Base-by-base conservation (phyloP, 2,888 invertebrate genomes). In the Pinctada fucata region DNA sequence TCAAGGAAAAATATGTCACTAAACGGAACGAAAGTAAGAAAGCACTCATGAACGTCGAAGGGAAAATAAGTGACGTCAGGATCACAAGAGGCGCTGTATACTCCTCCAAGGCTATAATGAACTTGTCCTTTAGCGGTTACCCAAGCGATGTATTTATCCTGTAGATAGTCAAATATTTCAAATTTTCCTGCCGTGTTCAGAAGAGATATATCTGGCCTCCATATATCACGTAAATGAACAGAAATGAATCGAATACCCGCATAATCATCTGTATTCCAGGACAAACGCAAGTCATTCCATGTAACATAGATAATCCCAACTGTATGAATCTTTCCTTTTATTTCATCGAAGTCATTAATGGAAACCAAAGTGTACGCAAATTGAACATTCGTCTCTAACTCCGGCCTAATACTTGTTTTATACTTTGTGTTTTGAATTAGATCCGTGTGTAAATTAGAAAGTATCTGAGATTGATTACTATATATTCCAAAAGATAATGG, bases 1-100 rank as follows among this genome's bases (percentile, higher is more conserved):
- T 31, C 31, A 31, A 31, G 31, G 31, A 66, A 66, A 16, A 66
- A 66, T 16, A 66, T n/a, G 2, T 31, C 31, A 16, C 6, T 6
- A 31, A 31, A 31, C 16, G 66, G 10, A 13, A 66, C 16, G 2
- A 66, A 66, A 8, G 16, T n/a, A 66, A 66, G 13, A 31, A 6
- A 13, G 16, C 66, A 66, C 31, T 66, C 66, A 16, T 66, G 66
- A 6, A 66, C 31, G 16, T 66, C 66, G 31, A 16, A 66, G 5
- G 66, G 66, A 66, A 66, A 66, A 66, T 66, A 66, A 16, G 6
- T 8, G 6, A 66, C 31, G 31, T 66, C 16, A 13, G 66, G 66
- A 16, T 66, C 31, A 66, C 66, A 66, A 5, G 66, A 66, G 6
- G 31, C 16, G 6, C n/a, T 6, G 16, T n/a, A 66, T 13, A 66